Evolutionary conservation across 1,140 invertebrate genomes (phyloP), one percentile per base, ranked within the genome.

Genomic region (Halictus rubicundus): DNA sequence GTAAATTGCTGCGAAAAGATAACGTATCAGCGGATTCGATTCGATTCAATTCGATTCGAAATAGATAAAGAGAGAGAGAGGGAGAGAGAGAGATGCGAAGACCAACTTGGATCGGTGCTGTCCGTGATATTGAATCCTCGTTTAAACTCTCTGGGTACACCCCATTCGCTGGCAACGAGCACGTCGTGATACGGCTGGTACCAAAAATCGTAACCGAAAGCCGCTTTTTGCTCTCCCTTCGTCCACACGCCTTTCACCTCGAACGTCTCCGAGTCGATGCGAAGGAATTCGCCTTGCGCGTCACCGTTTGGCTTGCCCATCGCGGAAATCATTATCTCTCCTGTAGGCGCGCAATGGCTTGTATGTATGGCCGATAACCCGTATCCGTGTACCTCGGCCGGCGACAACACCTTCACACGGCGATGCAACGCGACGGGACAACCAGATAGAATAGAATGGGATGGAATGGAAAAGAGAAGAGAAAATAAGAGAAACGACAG

Each of bases 181-280:
- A 98, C 94, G 91, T 99, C 97, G 86, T 96, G 96, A 84, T 97
- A 95, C 0, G 98, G 98, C 90, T 99, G 99, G 90, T 99, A 99
- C 99, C 99, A 99, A 92, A 98, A 97, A 87, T 97, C 96, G 85
- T 97, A 97, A 19, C 96, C 96, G 80, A 96, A 97, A 65, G 94
- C 91, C 0, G 96, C 96, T 39, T 88, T 91, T 73, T 94, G 91
- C 0, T 93, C 90, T 0, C 95, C 95, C 59, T 94, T 94, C 0
- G 95, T 95, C 96, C 96, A 97, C 0, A 95, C 94, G 10, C 96
- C 95, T 93, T 95, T 97, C 21, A 96, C 90, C 85, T 96, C 94
- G 78, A 98, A 97, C 54, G 95, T 96, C 80, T 97, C 94, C 16
- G 95, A 95, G 91, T 99, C 97, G 73, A 99, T 94, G n/a, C 98